Evolutionary conservation across 2,888 invertebrate species (phyloP).

Genomic region (Stratiomys singularior): DNA sequence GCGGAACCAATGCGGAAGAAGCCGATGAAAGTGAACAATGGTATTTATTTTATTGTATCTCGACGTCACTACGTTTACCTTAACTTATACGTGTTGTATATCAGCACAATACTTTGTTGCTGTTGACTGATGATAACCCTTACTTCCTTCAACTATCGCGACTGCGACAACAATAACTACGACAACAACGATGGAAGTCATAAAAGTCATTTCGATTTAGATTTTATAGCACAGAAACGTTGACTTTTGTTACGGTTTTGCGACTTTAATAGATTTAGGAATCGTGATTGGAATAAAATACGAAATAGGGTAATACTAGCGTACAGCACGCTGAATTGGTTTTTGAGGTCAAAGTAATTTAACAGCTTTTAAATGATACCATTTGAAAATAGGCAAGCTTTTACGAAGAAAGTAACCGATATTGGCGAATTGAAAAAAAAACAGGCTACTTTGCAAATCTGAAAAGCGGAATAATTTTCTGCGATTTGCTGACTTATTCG

Average conservation of each 20-base stretch:
- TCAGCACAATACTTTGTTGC: not conserved
- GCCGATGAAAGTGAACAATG: not conserved
- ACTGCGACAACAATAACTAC: no score
- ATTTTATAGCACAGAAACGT: slow-evolving; percentile 20
- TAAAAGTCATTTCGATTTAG: slow-evolving; percentile 6
- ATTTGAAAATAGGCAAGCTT: no score
- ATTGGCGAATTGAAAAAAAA: no score
- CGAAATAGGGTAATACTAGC: not conserved
- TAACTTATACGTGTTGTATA: not conserved
- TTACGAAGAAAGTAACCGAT: no score
- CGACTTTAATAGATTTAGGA: slow-evolving; percentile 2
- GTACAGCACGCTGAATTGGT: not conserved
- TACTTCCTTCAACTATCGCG: not conserved
- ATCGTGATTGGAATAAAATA: slow-evolving; percentile 12
- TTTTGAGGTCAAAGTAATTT: no score
- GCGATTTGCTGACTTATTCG: no score
- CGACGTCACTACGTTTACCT: not conserved
- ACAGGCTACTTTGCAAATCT: no score
- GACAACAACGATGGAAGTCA: not conserved
- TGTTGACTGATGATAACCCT: not conserved
- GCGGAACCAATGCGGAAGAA: slow-evolving; percentile 25
- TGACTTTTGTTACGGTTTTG: slow-evolving; percentile 32
- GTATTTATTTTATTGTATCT: not conserved
- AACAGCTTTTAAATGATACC: no score
- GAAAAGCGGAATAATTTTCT: no score